Percentiles rank a stretch among this genome's conserved stretches.
Conservation (phyloP, 1,140 invertebrate species). For the Pseudomyrmex flavicornis region DNA sequence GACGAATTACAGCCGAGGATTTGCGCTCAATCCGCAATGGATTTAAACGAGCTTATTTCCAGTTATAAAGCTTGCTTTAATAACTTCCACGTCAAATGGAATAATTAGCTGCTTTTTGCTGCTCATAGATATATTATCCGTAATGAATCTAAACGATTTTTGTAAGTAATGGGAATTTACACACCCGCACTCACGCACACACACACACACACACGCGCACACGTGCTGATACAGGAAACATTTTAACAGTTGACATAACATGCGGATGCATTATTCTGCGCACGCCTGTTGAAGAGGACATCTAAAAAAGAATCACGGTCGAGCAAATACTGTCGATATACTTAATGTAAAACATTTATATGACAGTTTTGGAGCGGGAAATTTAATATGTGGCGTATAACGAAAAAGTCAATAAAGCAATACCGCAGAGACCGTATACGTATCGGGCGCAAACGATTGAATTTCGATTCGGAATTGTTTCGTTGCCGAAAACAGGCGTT, state of each 20-base stretch:
- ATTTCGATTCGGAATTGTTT: slow-evolving; percentile 58
- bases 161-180: neutral
- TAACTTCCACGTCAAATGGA: slow-evolving; percentile 7
- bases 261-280: neutral
- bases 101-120: slow-evolving; percentile 26
- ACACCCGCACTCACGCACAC: too few relatives aligned
- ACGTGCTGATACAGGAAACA: neutral
- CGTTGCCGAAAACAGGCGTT: slow-evolving; percentile 43
- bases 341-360: slow-evolving; percentile 57
- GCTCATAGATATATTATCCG: slow-evolving; percentile 1
- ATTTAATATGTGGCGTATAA: slow-evolving; percentile 51
- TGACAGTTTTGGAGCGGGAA: slow-evolving; percentile 41
- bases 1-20: neutral
- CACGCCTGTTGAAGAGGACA: neutral
- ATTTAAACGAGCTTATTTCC: slow-evolving; percentile 46
- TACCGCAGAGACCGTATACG: slow-evolving; percentile 45
- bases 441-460: slow-evolving; percentile 44
- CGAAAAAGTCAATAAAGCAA: slow-evolving; percentile 56
- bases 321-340: slow-evolving; percentile 43
- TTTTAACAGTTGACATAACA: slow-evolving; percentile 1
- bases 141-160: slow-evolving; percentile 18
- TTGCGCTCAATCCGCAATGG: slow-evolving; percentile 9
- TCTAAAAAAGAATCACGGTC: slow-evolving; percentile 47
- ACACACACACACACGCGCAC: neutral
- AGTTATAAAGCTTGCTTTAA: slow-evolving; percentile 22